These are phyloP conservation scores for Anodontia alba DNA, from an alignment of 2,888 invertebrate species.

Conservation along the genomic window DNA sequence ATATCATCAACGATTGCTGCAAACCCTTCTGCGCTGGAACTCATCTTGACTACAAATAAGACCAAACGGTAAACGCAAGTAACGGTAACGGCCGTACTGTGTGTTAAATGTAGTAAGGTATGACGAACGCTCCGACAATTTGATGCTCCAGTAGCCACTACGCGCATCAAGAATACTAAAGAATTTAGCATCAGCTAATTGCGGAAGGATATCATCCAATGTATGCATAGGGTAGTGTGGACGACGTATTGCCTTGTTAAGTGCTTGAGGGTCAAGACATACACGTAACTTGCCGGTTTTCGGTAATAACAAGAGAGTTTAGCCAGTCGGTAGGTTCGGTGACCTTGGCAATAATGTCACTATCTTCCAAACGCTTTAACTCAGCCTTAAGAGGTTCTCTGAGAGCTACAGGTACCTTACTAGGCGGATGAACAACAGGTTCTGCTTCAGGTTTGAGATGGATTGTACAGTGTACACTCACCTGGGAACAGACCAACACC, in stretches of 20 bases:
- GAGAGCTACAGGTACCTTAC: constrained; percentile 30
- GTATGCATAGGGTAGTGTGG: constrained; percentile 45
- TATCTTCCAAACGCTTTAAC: constrained; percentile 18
- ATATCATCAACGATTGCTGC: constrained; percentile 32
- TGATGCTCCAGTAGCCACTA: constrained; percentile 42
- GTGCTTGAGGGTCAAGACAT: constrained; percentile 50
- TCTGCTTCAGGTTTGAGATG: not conserved
- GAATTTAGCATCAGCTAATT: constrained; percentile 17
- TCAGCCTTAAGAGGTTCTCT: constrained; percentile 26
- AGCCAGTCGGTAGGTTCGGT: constrained; percentile 43
- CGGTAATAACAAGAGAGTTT: constrained; percentile 28
- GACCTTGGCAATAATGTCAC: constrained; percentile 36
- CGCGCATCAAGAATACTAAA: constrained; percentile 33
- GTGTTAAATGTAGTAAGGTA: constrained; percentile 19
- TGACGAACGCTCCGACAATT: constrained; percentile 45
- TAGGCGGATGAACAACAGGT: not conserved
- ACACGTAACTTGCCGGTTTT: constrained; percentile 44
- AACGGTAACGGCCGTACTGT: constrained; percentile 24
- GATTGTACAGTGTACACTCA: not conserved
- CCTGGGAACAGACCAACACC: not conserved
- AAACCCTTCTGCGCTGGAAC: constrained; percentile 39
- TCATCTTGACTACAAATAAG: constrained; percentile 32
- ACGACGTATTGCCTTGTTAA: constrained; percentile 47
- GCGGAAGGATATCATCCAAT: constrained; percentile 42
- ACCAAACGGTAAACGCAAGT: constrained; percentile 53